These are phyloP conservation scores for Promerops cafer DNA, from an alignment of 2,113 vertebrate genomes.

Conservation along the genomic window DNA sequence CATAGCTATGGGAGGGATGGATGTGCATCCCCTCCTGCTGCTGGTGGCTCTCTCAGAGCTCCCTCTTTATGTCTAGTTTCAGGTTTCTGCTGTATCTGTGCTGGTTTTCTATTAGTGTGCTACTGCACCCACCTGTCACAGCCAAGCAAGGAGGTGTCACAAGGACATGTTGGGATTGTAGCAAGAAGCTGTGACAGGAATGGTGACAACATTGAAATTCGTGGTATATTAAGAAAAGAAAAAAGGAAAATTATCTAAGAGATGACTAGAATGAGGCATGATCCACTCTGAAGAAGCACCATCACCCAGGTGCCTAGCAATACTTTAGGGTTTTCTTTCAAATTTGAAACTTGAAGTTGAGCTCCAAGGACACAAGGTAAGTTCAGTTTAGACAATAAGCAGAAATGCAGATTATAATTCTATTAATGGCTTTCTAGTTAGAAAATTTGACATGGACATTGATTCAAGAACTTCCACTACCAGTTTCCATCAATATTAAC, in stretches of 20 bases:
- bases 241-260: not conserved
- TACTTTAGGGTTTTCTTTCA: not conserved
- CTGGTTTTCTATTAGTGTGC: not conserved
- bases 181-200: not conserved
- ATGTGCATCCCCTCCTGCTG: not conserved
- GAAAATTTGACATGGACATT: not conserved
- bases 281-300: not conserved
- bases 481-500: not conserved
- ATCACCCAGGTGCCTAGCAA: not conserved
- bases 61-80: not conserved
- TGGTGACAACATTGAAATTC: not conserved
- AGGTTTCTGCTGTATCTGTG: not conserved
- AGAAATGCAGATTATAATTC: not conserved
- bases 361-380: not conserved
- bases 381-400: not conserved
- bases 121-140: not conserved
- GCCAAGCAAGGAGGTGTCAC: not conserved
- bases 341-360: not conserved
- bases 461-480: not conserved
- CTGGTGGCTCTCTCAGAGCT: not conserved
- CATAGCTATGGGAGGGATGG: not conserved
- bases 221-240: not conserved
- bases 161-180: not conserved
- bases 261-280: not conserved
- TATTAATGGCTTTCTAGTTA: not conserved